Conservation (phyloP, 2,113 vertebrate species). For the Chrysemys picta region DNA sequence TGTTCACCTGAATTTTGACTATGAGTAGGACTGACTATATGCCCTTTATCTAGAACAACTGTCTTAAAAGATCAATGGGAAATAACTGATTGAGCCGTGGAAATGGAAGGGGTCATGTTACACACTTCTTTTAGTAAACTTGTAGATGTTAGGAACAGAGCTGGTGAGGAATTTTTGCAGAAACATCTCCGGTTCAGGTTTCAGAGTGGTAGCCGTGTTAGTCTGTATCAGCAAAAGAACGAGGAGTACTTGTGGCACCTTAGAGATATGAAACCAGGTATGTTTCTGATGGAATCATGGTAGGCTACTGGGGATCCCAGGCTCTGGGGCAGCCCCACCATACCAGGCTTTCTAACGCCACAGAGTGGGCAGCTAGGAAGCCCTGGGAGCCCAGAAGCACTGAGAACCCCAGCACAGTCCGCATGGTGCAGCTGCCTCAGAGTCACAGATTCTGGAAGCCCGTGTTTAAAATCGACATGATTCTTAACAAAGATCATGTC, state of each 20-base stretch:
- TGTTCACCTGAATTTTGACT: neutral
- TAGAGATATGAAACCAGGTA: no score
- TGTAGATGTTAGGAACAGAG: neutral
- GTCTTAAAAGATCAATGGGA: neutral
- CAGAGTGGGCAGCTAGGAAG: no score
- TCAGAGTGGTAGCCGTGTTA: no score
- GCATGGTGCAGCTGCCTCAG: neutral
- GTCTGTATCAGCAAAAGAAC: no score
- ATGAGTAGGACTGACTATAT: neutral
- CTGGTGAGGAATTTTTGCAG: neutral
- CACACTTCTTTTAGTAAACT: constrained; percentile 22
- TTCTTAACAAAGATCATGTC: neutral
- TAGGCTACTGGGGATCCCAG: no score
- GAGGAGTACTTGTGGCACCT: no score
- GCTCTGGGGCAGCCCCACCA: neutral
- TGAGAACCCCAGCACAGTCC: neutral
- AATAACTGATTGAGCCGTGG: neutral
- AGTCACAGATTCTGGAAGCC: neutral
- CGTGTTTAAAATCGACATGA: neutral
- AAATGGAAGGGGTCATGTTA: constrained; percentile 16
- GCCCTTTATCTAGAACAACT: neutral
- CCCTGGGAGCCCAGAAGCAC: neutral
- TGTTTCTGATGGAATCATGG: no score
- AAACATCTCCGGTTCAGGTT: neutral
- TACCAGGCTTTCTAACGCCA: neutral